A percentile compares a stretch with the other conserved stretches of the same genome.
Conservation (phyloP, 2,113 vertebrate genomes). For the Cnemophilus loriae region DNA sequence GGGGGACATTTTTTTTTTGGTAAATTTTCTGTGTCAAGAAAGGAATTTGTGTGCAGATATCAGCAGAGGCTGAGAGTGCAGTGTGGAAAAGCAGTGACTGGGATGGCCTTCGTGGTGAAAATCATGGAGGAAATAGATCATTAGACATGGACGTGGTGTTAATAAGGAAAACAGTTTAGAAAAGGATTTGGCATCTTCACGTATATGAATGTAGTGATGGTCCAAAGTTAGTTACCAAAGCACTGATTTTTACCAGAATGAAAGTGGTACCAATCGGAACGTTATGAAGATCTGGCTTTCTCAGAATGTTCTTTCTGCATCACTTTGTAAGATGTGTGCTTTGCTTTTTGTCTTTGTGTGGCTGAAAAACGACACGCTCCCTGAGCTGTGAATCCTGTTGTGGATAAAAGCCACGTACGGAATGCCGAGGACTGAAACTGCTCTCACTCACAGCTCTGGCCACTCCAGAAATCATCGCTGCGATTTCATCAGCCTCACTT, state of each 20-base stretch:
- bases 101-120: background rate
- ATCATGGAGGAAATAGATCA: background rate
- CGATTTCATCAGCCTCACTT: background rate
- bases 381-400: background rate
- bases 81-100: background rate
- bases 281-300: background rate
- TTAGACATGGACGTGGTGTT: background rate
- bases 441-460: background rate
- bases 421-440: background rate
- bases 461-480: background rate
- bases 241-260: background rate
- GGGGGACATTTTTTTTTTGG: background rate
- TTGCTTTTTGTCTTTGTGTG: background rate
- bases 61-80: background rate
- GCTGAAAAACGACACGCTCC: background rate
- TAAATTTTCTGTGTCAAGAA: background rate
- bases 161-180: background rate
- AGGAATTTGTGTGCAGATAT: background rate
- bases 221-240: background rate
- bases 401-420: background rate
- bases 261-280: background rate
- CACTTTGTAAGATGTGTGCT: fast-evolving
- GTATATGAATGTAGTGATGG: too few species aligned
- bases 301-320: background rate
- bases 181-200: background rate